Evolutionary conservation across 2,888 invertebrate genomes (phyloP).

Genomic region (Ferdinandea cuprea): DNA sequence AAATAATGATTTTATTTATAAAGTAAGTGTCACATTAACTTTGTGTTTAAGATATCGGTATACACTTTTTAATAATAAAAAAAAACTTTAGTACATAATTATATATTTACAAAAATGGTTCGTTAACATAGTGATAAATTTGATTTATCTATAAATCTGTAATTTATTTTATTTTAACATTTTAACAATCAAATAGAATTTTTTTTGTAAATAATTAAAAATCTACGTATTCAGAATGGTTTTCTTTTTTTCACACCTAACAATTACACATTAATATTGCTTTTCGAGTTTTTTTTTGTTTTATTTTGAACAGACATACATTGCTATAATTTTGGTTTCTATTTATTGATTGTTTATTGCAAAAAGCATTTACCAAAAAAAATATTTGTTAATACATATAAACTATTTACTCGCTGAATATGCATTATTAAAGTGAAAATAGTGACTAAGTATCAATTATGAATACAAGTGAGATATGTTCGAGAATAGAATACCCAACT

Average conservation of each 20-base stretch:
- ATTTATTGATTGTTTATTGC: slow-evolving; percentile 70
- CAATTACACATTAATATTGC: slow-evolving; percentile 12
- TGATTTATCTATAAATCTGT: not conserved
- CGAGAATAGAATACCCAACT: too few species aligned
- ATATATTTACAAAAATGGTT: slow-evolving; percentile 33
- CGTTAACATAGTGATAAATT: slow-evolving; percentile 3
- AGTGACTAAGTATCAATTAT: too few species aligned
- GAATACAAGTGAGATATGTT: too few species aligned
- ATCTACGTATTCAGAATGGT: slow-evolving; percentile 9
- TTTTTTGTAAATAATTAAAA: slow-evolving; percentile 6
- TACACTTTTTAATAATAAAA: too few species aligned
- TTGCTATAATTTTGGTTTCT: slow-evolving; percentile 1
- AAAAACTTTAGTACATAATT: slow-evolving; percentile 7
- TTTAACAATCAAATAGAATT: slow-evolving; percentile 33
- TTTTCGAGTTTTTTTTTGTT: slow-evolving; percentile 3
- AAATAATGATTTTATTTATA: slow-evolving; percentile 29
- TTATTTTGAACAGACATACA: slow-evolving; percentile 33
- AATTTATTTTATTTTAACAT: slow-evolving; percentile 18
- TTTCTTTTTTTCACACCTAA: slow-evolving; percentile 1
- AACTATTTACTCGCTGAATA: too few species aligned
- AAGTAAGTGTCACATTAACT: slow-evolving; percentile 31
- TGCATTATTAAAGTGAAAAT: too few species aligned
- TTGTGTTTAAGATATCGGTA: slow-evolving; percentile 12
- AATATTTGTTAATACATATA: too few species aligned
- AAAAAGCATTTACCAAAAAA: slow-evolving; percentile 44